A percentile compares a stretch with the other conserved stretches of the same genome.
Evolutionary conservation across 1,140 invertebrate genomes (phyloP).

Genomic region (Pemphigus obesinymphae): DNA sequence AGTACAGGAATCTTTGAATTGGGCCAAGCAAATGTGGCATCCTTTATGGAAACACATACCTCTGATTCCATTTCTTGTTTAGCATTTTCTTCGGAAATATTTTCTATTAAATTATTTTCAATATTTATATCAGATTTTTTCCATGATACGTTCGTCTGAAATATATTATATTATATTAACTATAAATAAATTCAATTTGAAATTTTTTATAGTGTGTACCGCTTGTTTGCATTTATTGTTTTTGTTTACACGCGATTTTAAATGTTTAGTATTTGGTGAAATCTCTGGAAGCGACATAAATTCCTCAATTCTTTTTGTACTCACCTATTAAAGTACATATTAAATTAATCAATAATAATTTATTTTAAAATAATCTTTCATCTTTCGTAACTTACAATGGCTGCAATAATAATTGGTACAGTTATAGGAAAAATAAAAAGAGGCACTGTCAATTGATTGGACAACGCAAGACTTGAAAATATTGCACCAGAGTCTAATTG

Average conservation of each 20-base stretch:
- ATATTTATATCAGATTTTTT: constrained; percentile 6
- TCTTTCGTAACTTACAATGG: constrained; percentile 56
- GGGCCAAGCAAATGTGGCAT: constrained; percentile 31
- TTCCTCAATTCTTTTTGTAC: constrained; percentile 62
- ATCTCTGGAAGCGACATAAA: constrained; percentile 65
- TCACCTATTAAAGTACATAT: constrained; percentile 55
- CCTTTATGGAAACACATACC: constrained; percentile 16
- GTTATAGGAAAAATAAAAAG: constrained; percentile 74
- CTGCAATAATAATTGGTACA: constrained; percentile 70
- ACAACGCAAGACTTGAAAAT: constrained; percentile 71
- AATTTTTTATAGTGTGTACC: neutral
- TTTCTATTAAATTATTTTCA: neutral
- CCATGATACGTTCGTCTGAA: constrained; percentile 26
- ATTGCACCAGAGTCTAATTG: constrained; percentile 64
- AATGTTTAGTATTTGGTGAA: constrained; percentile 1
- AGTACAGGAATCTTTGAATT: constrained; percentile 4
- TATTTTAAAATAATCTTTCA: neutral
- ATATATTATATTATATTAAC: neutral
- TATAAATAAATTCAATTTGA: neutral
- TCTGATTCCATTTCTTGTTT: constrained; percentile 14
- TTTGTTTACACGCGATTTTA: neutral
- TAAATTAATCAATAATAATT: neutral
- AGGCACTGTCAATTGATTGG: constrained; percentile 74
- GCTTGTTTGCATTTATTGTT: constrained; percentile 6
- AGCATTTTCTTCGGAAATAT: constrained; percentile 18